Conservation (phyloP, 2,797 vertebrate genomes). For the Muraenolepis orangiensis region DNA sequence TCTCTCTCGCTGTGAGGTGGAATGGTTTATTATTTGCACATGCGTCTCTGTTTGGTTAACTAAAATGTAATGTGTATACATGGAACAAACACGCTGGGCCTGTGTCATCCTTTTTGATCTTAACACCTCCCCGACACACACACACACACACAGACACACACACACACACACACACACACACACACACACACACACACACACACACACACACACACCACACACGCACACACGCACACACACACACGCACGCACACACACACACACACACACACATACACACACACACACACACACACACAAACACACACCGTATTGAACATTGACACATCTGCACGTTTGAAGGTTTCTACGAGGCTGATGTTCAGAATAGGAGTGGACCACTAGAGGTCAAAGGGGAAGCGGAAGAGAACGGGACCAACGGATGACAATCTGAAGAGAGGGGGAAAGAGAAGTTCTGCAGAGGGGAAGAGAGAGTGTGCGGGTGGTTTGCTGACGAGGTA, state of each 20-base stretch:
- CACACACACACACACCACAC: background rate
- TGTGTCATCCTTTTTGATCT: background rate
- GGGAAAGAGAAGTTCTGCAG: slow-evolving; percentile 3
- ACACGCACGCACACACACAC: background rate
- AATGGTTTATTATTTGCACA: background rate
- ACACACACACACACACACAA: background rate
- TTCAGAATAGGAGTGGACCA: background rate
- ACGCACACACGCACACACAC: too few relatives aligned
- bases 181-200: too few relatives aligned
- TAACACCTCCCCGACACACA: too few relatives aligned
- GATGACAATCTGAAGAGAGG: slow-evolving; percentile 2
- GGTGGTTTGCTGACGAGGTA: slow-evolving; percentile 23
- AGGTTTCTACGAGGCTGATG: too few relatives aligned
- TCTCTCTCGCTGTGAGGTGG: background rate
- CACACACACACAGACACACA: too few relatives aligned
- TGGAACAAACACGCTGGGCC: background rate
- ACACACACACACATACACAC: background rate
- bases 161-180: background rate
- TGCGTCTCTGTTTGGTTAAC: background rate
- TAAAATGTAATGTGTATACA: background rate
- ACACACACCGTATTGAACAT: background rate
- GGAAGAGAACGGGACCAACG: background rate
- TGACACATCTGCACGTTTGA: too few relatives aligned
- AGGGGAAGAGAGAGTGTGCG: slow-evolving; percentile 10
- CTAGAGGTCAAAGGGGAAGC: background rate